phyloP scores from a whole-genome alignment of 2,797 vertebrate genomes.

The Notolabrus celidotus region DNA sequence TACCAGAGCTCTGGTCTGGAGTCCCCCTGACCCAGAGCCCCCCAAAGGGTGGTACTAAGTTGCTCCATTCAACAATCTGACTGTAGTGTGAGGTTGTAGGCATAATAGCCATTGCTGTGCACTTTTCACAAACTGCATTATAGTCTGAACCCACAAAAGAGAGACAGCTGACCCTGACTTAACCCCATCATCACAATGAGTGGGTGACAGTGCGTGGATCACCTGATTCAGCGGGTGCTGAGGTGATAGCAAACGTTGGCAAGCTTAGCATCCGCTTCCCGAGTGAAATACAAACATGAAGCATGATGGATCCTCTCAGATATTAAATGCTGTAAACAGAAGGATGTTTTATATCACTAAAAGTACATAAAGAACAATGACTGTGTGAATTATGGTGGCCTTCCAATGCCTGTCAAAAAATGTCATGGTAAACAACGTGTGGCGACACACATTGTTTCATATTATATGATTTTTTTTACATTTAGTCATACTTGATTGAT shows the following conservation, averaged over 20 bases:
- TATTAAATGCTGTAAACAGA: neutral
- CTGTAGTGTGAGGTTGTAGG: neutral
- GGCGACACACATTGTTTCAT: too few species aligned
- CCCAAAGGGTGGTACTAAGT: neutral
- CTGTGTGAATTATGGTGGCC: neutral
- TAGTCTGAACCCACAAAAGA: neutral
- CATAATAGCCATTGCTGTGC: neutral
- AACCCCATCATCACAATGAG: neutral
- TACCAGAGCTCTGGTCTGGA: neutral
- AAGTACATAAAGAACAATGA: neutral
- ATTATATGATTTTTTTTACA: too few species aligned
- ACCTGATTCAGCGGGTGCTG: neutral
- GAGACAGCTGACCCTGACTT: neutral
- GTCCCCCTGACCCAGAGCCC: neutral
- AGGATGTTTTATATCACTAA: neutral
- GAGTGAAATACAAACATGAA: neutral
- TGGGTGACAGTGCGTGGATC: neutral
- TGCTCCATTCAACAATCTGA: neutral
- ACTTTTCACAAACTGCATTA: neutral
- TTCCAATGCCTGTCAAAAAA: neutral
- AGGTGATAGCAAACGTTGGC: neutral
- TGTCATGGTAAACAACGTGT: neutral
- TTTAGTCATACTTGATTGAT: too few species aligned
- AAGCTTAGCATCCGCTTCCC: neutral
- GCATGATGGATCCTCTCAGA: neutral